Percentiles rank a stretch among this genome's conserved stretches.
Conservation (phyloP, 2,113 vertebrate species). For the Siniperca chuatsi region DNA sequence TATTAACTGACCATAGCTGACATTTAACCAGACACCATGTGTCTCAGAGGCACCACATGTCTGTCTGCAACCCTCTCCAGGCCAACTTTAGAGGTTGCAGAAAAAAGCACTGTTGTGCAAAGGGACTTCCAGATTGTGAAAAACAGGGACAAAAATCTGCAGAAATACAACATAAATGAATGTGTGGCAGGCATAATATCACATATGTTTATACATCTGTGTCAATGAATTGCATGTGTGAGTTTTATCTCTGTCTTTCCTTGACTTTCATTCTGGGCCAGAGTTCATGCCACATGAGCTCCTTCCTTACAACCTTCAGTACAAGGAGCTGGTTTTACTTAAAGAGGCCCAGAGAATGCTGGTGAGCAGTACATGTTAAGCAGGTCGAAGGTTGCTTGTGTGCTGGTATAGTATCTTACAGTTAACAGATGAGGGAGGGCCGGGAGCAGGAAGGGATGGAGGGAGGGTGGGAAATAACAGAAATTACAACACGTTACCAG, state of each 20-base stretch:
- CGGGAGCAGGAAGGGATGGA: neutral
- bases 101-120: neutral
- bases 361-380: neutral
- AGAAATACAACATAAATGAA: neutral
- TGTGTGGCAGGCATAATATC: neutral
- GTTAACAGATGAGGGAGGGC: slow-evolving; percentile 10
- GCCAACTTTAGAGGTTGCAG: neutral
- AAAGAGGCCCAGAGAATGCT: neutral
- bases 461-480: slow-evolving; percentile 20
- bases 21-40: neutral
- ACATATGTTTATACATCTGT: neutral
- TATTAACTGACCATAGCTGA: neutral
- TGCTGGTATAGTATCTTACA: slow-evolving; percentile 16
- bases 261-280: slow-evolving; percentile 18
- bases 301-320: neutral
- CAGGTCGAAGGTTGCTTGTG: slow-evolving; percentile 48
- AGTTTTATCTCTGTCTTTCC: neutral
- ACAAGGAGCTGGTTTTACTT: slow-evolving; percentile 5
- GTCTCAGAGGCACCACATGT: neutral
- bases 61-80: slow-evolving; percentile 3
- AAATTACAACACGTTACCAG: slow-evolving; percentile 37
- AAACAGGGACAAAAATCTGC: neutral
- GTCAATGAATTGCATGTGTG: neutral
- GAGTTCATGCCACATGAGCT: slow-evolving; percentile 30
- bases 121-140: neutral